Percentiles rank a stretch among this genome's conserved stretches.
Evolutionary conservation across 2,797 vertebrate genomes (phyloP).

Genomic region (Sitta carolinensis): DNA sequence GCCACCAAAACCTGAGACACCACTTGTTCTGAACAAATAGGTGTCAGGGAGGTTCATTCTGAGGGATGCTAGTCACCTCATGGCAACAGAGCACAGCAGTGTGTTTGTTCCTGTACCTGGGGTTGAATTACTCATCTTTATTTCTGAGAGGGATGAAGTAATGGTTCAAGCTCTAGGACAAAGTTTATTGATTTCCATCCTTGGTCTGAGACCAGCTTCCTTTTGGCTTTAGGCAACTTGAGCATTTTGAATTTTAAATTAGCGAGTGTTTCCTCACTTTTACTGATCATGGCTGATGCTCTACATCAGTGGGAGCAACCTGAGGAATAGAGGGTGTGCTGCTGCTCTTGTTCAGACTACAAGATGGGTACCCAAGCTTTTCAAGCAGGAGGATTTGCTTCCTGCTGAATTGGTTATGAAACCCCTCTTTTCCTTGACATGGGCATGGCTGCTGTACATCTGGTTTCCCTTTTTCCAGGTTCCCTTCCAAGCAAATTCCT

Average conservation of each 20-base stretch:
- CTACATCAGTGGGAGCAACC: neutral
- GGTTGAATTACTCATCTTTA: neutral
- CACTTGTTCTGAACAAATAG: neutral
- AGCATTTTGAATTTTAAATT: neutral
- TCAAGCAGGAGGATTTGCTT: neutral
- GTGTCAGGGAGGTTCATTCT: neutral
- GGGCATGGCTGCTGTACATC: neutral
- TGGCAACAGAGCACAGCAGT: neutral
- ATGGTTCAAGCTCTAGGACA: neutral
- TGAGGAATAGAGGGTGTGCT: accelerated
- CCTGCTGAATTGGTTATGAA: neutral
- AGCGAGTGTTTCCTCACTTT: neutral
- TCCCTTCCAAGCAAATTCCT: neutral
- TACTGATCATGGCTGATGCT: neutral
- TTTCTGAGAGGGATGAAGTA: neutral
- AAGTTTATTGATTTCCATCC: neutral
- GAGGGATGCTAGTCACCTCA: neutral
- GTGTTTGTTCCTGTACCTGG: neutral
- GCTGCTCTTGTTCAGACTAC: neutral
- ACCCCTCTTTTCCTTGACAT: neutral
- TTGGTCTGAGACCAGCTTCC: neutral
- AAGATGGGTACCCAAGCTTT: neutral
- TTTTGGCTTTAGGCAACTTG: neutral
- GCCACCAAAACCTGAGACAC: neutral
- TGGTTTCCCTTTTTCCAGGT: neutral